These are phyloP conservation scores for Lucilia sericata DNA, from an alignment of 1,140 invertebrate species.

Conservation along the genomic window DNA sequence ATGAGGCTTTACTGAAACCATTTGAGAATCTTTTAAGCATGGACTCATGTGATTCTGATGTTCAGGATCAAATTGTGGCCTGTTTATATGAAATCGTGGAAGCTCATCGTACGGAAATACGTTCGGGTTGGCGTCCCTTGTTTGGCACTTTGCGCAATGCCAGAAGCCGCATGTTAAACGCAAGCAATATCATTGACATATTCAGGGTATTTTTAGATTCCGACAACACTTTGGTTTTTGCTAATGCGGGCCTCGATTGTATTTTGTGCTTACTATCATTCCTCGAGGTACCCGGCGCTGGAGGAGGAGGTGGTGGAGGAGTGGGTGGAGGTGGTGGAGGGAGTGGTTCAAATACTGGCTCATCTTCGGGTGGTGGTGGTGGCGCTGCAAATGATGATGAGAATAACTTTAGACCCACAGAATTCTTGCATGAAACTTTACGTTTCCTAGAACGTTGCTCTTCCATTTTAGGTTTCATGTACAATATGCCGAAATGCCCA, in stretches of 20 bases:
- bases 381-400: constrained; percentile 67
- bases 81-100: constrained; percentile 96
- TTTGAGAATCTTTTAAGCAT: constrained; percentile 94
- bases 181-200: constrained; percentile 86
- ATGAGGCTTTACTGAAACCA: constrained; percentile 93
- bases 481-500: constrained; percentile 93
- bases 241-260: constrained; percentile 93
- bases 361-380: constrained; percentile 57
- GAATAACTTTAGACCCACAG: constrained; percentile 69
- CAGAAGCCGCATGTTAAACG: constrained; percentile 72
- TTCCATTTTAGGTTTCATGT: constrained; percentile 90
- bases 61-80: constrained; percentile 90
- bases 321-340: constrained; percentile 46
- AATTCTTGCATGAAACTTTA: constrained; percentile 86
- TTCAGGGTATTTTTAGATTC: constrained; percentile 93
- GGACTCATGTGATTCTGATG: constrained; percentile 91
- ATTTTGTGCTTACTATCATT: constrained; percentile 86
- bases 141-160: constrained; percentile 91
- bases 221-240: constrained; percentile 92
- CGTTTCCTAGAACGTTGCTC: constrained; percentile 88
- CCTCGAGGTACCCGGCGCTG: constrained; percentile 67
- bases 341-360: constrained; percentile 66
- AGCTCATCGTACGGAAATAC: constrained; percentile 90
- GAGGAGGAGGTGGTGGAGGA: constrained; percentile 59
- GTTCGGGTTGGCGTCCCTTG: constrained; percentile 92